Conservation (phyloP, 2,797 vertebrate genomes). For the Gymnoscopelus microlampas region DNA sequence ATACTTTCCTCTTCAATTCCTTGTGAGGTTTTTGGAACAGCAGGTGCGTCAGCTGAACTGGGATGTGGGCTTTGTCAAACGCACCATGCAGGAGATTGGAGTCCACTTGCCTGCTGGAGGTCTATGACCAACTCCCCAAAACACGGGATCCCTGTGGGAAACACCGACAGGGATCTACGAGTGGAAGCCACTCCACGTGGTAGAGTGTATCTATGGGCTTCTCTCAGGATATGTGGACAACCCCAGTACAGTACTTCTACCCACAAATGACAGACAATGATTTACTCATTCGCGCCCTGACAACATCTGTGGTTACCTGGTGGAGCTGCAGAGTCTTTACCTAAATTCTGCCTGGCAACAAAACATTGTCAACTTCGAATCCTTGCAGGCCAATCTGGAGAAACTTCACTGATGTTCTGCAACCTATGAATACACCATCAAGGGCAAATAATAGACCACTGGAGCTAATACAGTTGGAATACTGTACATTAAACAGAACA, state of each 20-base stretch:
- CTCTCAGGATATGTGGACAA: conserved; percentile 90
- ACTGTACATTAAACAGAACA: too few relatives aligned
- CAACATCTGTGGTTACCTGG: conserved; percentile 93
- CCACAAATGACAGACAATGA: conserved; percentile 88
- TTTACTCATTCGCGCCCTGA: conserved; percentile 95
- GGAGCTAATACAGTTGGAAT: too few relatives aligned
- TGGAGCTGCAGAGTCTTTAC: conserved; percentile 95
- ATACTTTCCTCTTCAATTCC: conserved; percentile 96
- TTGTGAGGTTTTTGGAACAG: conserved; percentile 94
- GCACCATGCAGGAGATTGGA: conserved; percentile 95
- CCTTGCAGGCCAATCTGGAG: conserved; percentile 94
- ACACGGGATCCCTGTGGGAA: conserved; percentile 96
- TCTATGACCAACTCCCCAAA: conserved; percentile 97
- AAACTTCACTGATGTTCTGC: conserved; percentile 73
- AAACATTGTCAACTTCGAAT: conserved; percentile 92
- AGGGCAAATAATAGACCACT: too few relatives aligned
- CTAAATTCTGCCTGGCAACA: conserved; percentile 86
- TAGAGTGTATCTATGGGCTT: conserved; percentile 94
- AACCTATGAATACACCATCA: too few relatives aligned
- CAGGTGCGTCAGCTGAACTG: conserved; percentile 92
- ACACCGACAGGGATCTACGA: conserved; percentile 76
- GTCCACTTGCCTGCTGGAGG: conserved; percentile 91
- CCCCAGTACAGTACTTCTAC: conserved; percentile 89
- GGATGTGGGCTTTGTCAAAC: conserved; percentile 94
- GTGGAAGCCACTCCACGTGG: conserved; percentile 90